These are phyloP conservation scores for Lithosia quadra DNA, from an alignment of 2,888 invertebrate genomes.

Conservation along the genomic window DNA sequence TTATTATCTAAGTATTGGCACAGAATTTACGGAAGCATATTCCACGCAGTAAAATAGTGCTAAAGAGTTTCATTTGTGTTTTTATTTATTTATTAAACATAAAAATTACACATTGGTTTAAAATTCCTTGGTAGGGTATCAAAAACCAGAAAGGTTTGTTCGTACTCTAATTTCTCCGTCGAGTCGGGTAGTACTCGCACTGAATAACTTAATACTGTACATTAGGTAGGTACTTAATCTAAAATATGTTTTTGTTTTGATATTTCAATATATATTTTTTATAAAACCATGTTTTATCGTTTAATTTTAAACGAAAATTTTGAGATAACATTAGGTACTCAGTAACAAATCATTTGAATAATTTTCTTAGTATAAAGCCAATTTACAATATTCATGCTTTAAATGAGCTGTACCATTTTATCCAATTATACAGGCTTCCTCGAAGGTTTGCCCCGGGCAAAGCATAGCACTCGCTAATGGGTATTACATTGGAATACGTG, in stretches of 20 bases:
- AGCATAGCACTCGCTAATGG: conserved; percentile 21
- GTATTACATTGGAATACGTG: conserved; percentile 9
- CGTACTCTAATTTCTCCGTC: too few relatives aligned
- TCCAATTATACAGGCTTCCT: conserved; percentile 22
- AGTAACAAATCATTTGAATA: not conserved
- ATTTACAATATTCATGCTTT: conserved; percentile 18
- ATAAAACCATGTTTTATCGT: not conserved
- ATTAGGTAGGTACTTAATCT: too few relatives aligned
- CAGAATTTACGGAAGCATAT: not conserved
- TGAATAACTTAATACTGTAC: too few relatives aligned
- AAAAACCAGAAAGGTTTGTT: too few relatives aligned
- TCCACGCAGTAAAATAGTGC: not conserved
- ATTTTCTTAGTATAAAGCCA: conserved; percentile 12
- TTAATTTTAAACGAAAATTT: not conserved
- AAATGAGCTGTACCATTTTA: conserved; percentile 24
- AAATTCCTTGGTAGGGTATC: too few relatives aligned
- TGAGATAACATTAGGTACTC: not conserved
- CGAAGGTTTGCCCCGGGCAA: conserved; percentile 20
- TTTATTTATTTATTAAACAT: too few relatives aligned
- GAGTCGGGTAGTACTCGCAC: too few relatives aligned
- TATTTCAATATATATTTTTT: not conserved
- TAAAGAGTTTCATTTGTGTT: not conserved
- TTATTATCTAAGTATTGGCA: conserved; percentile 14
- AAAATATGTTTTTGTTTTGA: not conserved
- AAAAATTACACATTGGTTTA: too few relatives aligned